These are phyloP conservation scores for Ophion ellenae DNA, from an alignment of 2,888 invertebrate genomes.

Conservation along the genomic window DNA sequence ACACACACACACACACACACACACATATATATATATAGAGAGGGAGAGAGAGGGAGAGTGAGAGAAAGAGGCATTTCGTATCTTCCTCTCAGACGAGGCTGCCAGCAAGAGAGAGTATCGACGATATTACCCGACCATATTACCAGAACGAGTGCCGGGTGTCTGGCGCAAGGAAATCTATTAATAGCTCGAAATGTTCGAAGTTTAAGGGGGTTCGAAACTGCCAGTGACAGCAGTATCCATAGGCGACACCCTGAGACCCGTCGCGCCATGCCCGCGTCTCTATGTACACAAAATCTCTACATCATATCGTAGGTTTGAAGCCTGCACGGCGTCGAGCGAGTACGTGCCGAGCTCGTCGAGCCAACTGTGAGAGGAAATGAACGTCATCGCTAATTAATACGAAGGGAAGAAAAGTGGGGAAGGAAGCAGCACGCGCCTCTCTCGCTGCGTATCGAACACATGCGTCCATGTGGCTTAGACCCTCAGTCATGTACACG, in stretches of 20 bases:
- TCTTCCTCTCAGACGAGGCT: too few relatives aligned
- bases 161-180: conserved; percentile 48
- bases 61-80: too few relatives aligned
- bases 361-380: conserved; percentile 72
- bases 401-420: conserved; percentile 62
- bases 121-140: conserved; percentile 54
- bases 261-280: neutral
- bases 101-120: conserved; percentile 27
- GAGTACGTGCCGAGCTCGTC: conserved; percentile 3
- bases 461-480: conserved; percentile 19
- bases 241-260: conserved; percentile 41
- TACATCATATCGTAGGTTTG: conserved; percentile 24
- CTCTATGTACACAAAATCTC: conserved; percentile 11
- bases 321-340: conserved; percentile 36
- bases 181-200: conserved; percentile 55
- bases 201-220: conserved; percentile 36
- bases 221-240: neutral
- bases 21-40: too few relatives aligned
- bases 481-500: too few relatives aligned
- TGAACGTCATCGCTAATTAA: conserved; percentile 74
- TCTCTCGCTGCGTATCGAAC: conserved; percentile 7
- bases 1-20: too few relatives aligned
- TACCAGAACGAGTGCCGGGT: conserved; percentile 51
- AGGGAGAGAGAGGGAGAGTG: too few relatives aligned
- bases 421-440: conserved; percentile 65